These are phyloP conservation scores for Myodes glareolus DNA, from an alignment of 2,113 vertebrate species.

Conservation along the genomic window DNA sequence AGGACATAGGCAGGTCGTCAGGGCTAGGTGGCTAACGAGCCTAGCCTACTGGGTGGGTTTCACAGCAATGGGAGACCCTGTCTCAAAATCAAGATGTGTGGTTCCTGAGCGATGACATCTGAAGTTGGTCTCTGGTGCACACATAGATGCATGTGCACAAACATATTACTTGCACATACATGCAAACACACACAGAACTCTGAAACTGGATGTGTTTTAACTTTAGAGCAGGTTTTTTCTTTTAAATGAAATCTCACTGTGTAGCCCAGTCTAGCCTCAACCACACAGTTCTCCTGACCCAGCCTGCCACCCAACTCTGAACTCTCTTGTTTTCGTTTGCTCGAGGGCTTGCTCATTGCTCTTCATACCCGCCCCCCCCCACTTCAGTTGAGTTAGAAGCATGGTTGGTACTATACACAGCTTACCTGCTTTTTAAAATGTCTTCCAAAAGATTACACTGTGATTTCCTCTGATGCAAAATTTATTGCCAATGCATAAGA, in stretches of 20 bases:
- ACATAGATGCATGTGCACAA: not conserved
- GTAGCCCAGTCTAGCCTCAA: not conserved
- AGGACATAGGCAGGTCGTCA: not conserved
- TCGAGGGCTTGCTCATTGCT: not conserved
- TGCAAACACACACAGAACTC: too few relatives aligned
- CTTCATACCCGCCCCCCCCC: not conserved
- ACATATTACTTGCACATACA: not conserved
- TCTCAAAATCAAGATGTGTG: not conserved
- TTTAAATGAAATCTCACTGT: not conserved
- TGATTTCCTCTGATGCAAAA: constrained; percentile 30
- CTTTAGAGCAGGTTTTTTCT: not conserved
- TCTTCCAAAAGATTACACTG: not conserved
- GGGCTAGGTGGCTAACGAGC: not conserved
- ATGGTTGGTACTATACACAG: not conserved
- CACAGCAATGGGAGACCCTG: not conserved
- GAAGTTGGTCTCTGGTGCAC: not conserved
- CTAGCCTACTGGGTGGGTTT: not conserved
- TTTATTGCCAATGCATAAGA: constrained; percentile 33
- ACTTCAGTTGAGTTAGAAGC: not conserved
- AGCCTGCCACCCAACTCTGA: not conserved
- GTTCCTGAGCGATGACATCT: not conserved
- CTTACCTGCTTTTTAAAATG: constrained; percentile 11
- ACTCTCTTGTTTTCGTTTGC: not conserved
- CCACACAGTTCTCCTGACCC: not conserved
- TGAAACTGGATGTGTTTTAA: not conserved